Conservation (phyloP, 2,113 vertebrate species). For the Macaca mulatta region DNA sequence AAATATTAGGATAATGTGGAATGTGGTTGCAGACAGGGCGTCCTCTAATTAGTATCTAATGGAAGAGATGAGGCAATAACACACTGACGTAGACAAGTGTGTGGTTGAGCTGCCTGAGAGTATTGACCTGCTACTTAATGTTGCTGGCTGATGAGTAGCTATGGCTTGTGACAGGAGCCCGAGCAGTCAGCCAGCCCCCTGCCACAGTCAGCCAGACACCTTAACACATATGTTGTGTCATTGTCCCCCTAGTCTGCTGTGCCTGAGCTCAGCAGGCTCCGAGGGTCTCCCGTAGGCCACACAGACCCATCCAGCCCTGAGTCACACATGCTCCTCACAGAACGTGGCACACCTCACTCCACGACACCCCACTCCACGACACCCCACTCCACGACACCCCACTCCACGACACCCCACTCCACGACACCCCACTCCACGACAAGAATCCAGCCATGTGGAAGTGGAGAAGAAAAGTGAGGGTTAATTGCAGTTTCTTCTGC, state of each 20-base stretch:
- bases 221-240: background rate
- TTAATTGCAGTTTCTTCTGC: conserved; percentile 41
- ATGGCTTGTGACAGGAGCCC: conserved; percentile 32
- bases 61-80: background rate
- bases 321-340: accelerated
- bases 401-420: background rate
- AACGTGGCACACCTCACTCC: background rate
- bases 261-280: background rate
- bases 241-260: background rate
- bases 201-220: background rate
- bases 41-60: conserved; percentile 58
- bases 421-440: background rate
- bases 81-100: background rate
- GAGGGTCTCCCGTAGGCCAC: background rate
- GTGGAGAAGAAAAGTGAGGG: conserved; percentile 15
- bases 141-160: conserved; percentile 15
- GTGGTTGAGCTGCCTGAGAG: background rate
- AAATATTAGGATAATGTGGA: background rate
- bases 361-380: background rate
- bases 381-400: background rate
- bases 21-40: background rate
- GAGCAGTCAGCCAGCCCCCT: background rate
- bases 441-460: conserved; percentile 21
- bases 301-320: background rate
- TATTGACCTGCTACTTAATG: background rate